Conservation (phyloP, 2,888 invertebrate genomes). For the Hirtodrosophila confusa region DNA sequence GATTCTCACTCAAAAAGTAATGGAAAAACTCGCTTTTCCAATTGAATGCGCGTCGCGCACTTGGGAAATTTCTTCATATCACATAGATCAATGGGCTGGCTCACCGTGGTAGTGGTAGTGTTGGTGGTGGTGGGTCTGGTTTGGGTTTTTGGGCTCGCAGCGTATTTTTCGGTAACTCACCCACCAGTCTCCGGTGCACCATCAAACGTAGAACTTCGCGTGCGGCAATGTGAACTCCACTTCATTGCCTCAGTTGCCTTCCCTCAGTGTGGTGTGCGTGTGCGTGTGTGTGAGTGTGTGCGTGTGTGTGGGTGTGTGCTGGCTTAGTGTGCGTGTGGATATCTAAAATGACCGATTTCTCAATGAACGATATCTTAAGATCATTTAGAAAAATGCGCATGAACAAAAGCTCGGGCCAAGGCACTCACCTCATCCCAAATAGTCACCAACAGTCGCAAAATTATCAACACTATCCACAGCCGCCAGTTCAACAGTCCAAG, state of each 20-base stretch:
- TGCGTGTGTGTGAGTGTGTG: conserved; percentile 11
- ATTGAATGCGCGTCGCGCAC: conserved; percentile 40
- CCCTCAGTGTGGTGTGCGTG: neutral
- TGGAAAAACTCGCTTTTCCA: conserved; percentile 51
- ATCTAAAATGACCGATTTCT: conserved; percentile 70
- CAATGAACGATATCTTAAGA: conserved; percentile 74
- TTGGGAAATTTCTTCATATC: conserved; percentile 54
- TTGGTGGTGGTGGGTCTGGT: conserved; percentile 18
- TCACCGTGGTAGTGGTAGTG: conserved; percentile 28
- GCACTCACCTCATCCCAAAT: conserved; percentile 27
- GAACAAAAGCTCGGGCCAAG: conserved; percentile 58
- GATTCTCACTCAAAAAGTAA: conserved; percentile 41
- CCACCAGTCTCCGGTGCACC: conserved; percentile 82
- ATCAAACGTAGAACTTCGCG: conserved; percentile 74
- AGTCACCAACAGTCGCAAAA: conserved; percentile 19
- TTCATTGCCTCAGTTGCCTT: conserved; percentile 8
- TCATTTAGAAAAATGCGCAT: conserved; percentile 80
- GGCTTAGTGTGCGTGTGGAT: conserved; percentile 6
- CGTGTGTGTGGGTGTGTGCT: conserved; percentile 10
- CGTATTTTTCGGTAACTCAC: conserved; percentile 78
- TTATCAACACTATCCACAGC: conserved; percentile 12
- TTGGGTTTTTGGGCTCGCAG: conserved; percentile 62
- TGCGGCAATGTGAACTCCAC: conserved; percentile 62
- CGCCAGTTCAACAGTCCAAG: conserved; percentile 54
- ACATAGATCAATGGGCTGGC: conserved; percentile 44